Percentiles rank a stretch among this genome's conserved stretches.
These are phyloP conservation scores for Solenodon paradoxus DNA, from an alignment of 2,113 vertebrate genomes.

Conservation along the genomic window DNA sequence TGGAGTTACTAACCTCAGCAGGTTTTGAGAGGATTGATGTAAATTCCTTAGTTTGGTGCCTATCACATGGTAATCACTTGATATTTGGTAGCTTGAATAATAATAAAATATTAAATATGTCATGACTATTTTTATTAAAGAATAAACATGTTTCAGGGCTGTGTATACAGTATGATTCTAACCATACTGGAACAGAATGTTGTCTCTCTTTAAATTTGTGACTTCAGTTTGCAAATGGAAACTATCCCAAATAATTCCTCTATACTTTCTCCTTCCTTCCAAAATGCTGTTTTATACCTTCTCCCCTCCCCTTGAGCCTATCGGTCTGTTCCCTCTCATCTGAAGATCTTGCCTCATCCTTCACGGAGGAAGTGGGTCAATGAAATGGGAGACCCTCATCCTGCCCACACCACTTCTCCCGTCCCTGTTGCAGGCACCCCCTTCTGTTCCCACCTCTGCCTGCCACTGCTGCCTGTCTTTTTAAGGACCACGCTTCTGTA, in stretches of 20 bases:
- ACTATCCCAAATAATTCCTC: background rate
- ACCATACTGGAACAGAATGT: background rate
- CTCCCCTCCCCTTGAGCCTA: background rate
- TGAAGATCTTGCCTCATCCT: background rate
- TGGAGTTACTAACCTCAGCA: background rate
- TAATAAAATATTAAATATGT: background rate
- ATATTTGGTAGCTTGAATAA: background rate
- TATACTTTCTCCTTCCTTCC: background rate
- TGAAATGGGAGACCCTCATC: background rate
- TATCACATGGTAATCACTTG: background rate
- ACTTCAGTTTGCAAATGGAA: background rate
- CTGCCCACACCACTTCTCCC: rapidly evolving
- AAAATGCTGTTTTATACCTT: background rate
- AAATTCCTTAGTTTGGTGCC: background rate
- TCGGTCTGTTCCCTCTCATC: background rate
- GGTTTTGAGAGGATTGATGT: background rate
- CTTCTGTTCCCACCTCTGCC: too few species aligned
- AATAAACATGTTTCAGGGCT: background rate
- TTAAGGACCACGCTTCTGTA: background rate
- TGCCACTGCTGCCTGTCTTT: background rate
- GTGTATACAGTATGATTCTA: background rate
- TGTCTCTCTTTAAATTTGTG: background rate
- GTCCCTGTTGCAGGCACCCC: background rate
- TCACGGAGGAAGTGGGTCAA: too few species aligned
- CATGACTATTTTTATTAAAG: background rate